Evolutionary conservation across 2,113 vertebrate species (phyloP).

Genomic region (Tyto alba): DNA sequence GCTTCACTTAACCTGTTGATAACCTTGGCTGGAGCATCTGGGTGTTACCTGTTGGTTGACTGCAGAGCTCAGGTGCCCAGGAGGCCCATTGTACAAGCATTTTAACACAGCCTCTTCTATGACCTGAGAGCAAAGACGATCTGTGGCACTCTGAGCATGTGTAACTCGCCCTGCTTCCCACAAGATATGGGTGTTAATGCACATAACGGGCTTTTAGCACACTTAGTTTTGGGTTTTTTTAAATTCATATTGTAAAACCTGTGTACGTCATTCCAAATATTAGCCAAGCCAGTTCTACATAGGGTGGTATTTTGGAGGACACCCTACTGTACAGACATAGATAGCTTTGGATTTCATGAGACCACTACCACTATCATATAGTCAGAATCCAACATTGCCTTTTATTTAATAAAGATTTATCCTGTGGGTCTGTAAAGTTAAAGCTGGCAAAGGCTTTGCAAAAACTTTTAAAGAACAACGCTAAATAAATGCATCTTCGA

Average conservation of each 20-base stretch:
- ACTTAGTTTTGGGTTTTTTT: background rate
- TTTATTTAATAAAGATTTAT: background rate
- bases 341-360: background rate
- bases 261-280: background rate
- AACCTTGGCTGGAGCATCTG: background rate
- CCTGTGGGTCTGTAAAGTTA: background rate
- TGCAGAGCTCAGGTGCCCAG: background rate
- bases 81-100: too few relatives aligned
- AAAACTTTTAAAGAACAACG: background rate
- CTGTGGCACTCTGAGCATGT: background rate
- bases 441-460: background rate
- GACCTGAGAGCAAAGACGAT: too few relatives aligned
- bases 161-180: background rate
- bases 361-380: background rate
- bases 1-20: background rate
- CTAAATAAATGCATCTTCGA: background rate
- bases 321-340: background rate
- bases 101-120: fast-evolving
- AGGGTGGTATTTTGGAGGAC: background rate
- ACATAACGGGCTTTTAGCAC: background rate
- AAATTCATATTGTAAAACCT: background rate
- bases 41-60: background rate
- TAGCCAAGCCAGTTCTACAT: background rate
- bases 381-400: background rate
- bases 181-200: background rate